These are phyloP conservation scores for Leucophora obtusa DNA, from an alignment of 2,888 invertebrate species.

Conservation along the genomic window DNA sequence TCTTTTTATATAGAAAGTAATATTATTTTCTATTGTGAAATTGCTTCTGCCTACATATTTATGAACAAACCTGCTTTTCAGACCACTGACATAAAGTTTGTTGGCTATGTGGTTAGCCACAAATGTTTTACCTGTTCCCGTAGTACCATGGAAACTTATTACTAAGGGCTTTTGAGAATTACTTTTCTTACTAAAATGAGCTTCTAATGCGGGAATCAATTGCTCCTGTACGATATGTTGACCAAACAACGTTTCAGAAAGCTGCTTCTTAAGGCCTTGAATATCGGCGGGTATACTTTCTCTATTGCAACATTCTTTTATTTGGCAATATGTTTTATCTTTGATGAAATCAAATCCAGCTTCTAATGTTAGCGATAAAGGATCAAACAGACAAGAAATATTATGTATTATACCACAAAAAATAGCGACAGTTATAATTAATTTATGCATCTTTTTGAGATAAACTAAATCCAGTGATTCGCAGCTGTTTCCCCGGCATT, in stretches of 20 bases:
- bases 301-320: slow-evolving; percentile 82
- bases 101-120: slow-evolving; percentile 86
- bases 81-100: slow-evolving; percentile 84
- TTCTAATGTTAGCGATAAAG: slow-evolving; percentile 68
- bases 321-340: slow-evolving; percentile 77
- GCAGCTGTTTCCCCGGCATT: no score
- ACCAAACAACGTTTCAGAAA: slow-evolving; percentile 83
- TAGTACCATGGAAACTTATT: slow-evolving; percentile 95
- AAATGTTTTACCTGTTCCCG: slow-evolving; percentile 96
- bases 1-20: slow-evolving; percentile 80
- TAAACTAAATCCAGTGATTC: no score
- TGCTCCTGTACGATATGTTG: slow-evolving; percentile 89
- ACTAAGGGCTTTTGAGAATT: slow-evolving; percentile 87
- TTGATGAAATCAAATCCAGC: slow-evolving; percentile 66
- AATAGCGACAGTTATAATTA: no score
- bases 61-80: slow-evolving; percentile 81
- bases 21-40: slow-evolving; percentile 83
- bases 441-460: no score
- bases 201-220: slow-evolving; percentile 84
- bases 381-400: slow-evolving; percentile 67
- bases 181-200: slow-evolving; percentile 80
- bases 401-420: not conserved
- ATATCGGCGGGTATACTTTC: slow-evolving; percentile 81
- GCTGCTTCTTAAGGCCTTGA: slow-evolving; percentile 78
- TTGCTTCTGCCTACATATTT: slow-evolving; percentile 84